Evolutionary conservation across 1,140 invertebrate species (phyloP).

Genomic region (Ceratosolen solmsi): DNA sequence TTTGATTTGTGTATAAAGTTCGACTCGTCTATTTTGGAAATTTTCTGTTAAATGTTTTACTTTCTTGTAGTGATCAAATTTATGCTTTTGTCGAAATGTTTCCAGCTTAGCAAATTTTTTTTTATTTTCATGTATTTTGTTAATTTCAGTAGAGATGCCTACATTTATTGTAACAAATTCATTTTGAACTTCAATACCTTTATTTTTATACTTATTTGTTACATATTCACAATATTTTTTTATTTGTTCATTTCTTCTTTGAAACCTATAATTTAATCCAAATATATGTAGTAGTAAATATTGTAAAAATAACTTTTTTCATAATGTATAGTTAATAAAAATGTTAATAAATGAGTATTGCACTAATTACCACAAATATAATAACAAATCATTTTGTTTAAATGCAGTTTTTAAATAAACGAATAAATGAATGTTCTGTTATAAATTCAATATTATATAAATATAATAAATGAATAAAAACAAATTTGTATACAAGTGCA

Average conservation of each 20-base stretch:
- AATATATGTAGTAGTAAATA: conserved; percentile 12
- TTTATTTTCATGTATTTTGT: conserved; percentile 53
- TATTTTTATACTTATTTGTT: conserved; percentile 23
- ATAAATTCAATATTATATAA: no score
- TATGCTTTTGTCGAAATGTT: conserved; percentile 51
- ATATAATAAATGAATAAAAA: no score
- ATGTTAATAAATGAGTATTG: no score
- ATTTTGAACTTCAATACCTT: conserved; percentile 53
- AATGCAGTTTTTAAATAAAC: no score
- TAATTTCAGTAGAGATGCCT: conserved; percentile 53
- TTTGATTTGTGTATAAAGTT: conserved; percentile 60
- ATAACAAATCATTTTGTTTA: no score
- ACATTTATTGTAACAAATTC: conserved; percentile 61
- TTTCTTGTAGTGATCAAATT: conserved; percentile 54
- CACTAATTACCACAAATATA: no score
- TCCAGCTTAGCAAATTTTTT: conserved; percentile 53
- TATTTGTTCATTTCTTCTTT: conserved; percentile 60
- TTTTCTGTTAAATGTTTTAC: conserved; percentile 54
- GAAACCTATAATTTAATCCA: conserved; percentile 57
- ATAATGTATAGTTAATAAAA: no score
- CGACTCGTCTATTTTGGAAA: conserved; percentile 57
- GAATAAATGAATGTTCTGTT: no score
- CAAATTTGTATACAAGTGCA: no score
- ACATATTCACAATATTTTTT: conserved; percentile 40
- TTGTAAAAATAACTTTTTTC: no score